Conservation (phyloP, 2,113 vertebrate genomes). For the Clarias gariepinus region DNA sequence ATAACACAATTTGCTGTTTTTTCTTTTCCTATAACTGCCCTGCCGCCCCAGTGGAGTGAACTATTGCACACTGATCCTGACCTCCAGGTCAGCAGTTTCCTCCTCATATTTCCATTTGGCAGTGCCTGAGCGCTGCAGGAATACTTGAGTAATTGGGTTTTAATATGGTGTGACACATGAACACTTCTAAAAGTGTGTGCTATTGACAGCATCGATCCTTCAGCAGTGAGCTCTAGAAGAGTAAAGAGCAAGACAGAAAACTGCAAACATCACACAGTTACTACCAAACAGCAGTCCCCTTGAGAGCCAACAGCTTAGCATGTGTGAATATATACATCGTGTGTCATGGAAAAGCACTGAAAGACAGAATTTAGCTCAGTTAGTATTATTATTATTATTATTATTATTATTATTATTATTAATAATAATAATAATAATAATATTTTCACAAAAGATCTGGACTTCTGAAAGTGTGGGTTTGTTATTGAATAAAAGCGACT, state of each 20-base stretch:
- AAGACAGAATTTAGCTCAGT: not conserved
- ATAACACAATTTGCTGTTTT: not conserved
- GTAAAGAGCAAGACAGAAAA: constrained; percentile 13
- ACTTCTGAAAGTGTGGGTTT: not conserved
- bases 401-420: too few species aligned
- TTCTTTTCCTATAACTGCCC: constrained; percentile 25
- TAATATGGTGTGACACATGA: constrained; percentile 52
- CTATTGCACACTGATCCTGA: constrained; percentile 38
- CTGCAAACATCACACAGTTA: constrained; percentile 37
- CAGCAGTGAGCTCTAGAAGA: constrained; percentile 23
- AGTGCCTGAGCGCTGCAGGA: constrained; percentile 26
- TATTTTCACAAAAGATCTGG: too few species aligned
- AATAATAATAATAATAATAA: too few species aligned
- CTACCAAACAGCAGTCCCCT: constrained; percentile 27
- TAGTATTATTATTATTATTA: not conserved
- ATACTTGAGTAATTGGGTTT: constrained; percentile 54
- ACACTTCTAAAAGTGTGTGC: constrained; percentile 31
- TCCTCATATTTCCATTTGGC: constrained; percentile 48
- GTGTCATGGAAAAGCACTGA: constrained; percentile 1
- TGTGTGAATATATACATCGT: not conserved
- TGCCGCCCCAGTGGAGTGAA: constrained; percentile 23
- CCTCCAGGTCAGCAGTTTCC: constrained; percentile 33
- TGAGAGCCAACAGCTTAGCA: not conserved
- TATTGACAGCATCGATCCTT: constrained; percentile 42
- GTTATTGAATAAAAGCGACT: not conserved